Evolutionary conservation across 2,797 vertebrate genomes (phyloP), one percentile per base, ranked within the genome.

Genomic region (Neosilurus hyrtlii): DNA sequence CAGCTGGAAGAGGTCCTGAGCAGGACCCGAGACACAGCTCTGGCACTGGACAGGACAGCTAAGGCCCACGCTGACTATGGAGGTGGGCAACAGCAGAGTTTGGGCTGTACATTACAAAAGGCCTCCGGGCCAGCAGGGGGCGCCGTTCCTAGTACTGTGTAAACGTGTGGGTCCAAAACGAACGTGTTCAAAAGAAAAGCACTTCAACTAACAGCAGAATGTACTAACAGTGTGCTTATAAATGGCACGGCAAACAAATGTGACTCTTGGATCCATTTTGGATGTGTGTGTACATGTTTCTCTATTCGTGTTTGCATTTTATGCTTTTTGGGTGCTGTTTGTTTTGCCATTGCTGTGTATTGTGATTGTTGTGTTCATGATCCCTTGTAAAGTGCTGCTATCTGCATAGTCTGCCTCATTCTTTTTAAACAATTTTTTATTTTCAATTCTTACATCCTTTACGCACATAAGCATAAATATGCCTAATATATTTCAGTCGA

Each of bases 21-120:
- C 89, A 95, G 93, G 94, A 97, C 95, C 89, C 91, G 95, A 86
- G 95, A 94, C 91, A 93, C 90, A 89, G 94, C 96, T 89, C 92
- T 93, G 90, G 91, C 91, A 86, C 93, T 97, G 94, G 96, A 98
- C 88, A 93, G 91, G 37, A 94, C 95, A 84, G 92, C 94, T 57
- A 91, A 91, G 88, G 88, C 88, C 88, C 93, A 92, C 86, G 86
- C 92, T 79, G 77, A 95, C 90, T 94, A 92, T 96, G 97, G 97
- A 99, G 97, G 98, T 99, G 97, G 96, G 97, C 94, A 96, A 89
- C 93, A 92, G 95, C 92, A 90, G 91, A 92, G 94, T 93, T 92
- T 92, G 93, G 90, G 86, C 91, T 89, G 89, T 90, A 93, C 24
- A 86, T 91, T 93, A 91, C 88, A 92, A 94, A 93, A 93, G 94